Evolutionary conservation across 2,888 invertebrate species (phyloP).

Genomic region (Ptychoptera albimana): DNA sequence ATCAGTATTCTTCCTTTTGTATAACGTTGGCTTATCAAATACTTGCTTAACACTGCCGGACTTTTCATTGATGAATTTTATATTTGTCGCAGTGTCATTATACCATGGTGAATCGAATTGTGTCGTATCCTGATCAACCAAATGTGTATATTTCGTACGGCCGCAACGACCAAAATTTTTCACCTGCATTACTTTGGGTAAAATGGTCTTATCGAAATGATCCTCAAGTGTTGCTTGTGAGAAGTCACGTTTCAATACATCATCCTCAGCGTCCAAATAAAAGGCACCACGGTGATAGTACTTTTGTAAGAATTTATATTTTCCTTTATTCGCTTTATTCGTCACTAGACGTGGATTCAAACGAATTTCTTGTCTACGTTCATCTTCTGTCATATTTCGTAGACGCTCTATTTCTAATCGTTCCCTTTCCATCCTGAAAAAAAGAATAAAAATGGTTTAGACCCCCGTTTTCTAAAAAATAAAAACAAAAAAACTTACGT

Average conservation of each 20-base stretch:
- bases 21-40: conserved; percentile 68
- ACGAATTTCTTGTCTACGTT: conserved; percentile 74
- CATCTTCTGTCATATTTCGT: conserved; percentile 91
- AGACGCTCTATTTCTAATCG: conserved; percentile 76
- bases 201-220: conserved; percentile 96
- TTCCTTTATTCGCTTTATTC: conserved; percentile 91
- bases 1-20: conserved; percentile 23
- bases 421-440: conserved; percentile 66
- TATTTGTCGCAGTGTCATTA: conserved; percentile 73
- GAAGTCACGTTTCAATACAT: conserved; percentile 82
- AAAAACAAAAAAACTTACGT: conserved; percentile 42
- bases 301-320: conserved; percentile 98
- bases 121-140: conserved; percentile 98
- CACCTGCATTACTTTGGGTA: conserved; percentile 99
- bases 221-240: conserved; percentile 94
- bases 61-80: conserved; percentile 72
- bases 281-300: conserved; percentile 99
- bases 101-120: conserved; percentile 97
- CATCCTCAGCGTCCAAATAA: conserved; percentile 87
- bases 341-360: conserved; percentile 84
- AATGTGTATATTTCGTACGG: conserved; percentile 95
- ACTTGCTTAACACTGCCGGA: conserved; percentile 87
- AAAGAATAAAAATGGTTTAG: conserved; percentile 3
- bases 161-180: conserved; percentile 99
- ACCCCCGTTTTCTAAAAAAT: background rate